phyloP scores from a whole-genome alignment of 2,888 invertebrate genomes.

The Tetragnatha montana region DNA sequence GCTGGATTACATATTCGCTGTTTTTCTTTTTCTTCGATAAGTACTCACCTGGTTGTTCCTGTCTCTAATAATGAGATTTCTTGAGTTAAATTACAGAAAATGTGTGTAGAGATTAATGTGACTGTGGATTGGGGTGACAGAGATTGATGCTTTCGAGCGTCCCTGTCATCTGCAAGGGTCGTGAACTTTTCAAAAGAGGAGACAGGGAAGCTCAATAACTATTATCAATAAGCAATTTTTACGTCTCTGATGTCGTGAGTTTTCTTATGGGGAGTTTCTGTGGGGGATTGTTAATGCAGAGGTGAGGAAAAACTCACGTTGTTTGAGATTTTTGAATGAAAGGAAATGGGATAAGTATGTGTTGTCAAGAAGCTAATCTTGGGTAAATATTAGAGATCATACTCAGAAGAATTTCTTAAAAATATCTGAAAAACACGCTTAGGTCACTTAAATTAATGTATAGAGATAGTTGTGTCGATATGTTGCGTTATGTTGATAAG shows the following conservation, averaged over 20 bases:
- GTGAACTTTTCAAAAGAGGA: slow-evolving; percentile 35
- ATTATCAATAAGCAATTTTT: slow-evolving; percentile 61
- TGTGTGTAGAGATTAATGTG: slow-evolving; percentile 41
- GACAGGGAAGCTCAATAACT: slow-evolving; percentile 52
- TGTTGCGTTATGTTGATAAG: too few species aligned
- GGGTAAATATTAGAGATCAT: not conserved
- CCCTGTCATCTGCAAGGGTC: slow-evolving; percentile 32
- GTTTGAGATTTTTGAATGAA: not conserved
- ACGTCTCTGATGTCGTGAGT: slow-evolving; percentile 8
- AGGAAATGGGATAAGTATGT: not conserved
- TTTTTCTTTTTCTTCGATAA: slow-evolving; percentile 8
- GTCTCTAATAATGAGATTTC: slow-evolving; percentile 50
- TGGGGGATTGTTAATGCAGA: not conserved
- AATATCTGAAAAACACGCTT: too few species aligned
- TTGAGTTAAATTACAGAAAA: slow-evolving; percentile 49
- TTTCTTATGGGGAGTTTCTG: slow-evolving; percentile 13
- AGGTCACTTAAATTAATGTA: too few species aligned
- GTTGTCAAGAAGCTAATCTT: not conserved
- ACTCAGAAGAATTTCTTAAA: not conserved
- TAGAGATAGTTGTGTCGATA: too few species aligned
- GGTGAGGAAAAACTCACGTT: not conserved
- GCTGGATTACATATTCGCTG: not conserved
- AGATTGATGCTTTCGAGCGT: slow-evolving; percentile 49
- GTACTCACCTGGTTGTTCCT: slow-evolving; percentile 12
- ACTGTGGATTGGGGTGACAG: slow-evolving; percentile 41